These are phyloP conservation scores for Bombyx mandarina DNA, from an alignment of 1,140 invertebrate genomes.

Conservation along the genomic window DNA sequence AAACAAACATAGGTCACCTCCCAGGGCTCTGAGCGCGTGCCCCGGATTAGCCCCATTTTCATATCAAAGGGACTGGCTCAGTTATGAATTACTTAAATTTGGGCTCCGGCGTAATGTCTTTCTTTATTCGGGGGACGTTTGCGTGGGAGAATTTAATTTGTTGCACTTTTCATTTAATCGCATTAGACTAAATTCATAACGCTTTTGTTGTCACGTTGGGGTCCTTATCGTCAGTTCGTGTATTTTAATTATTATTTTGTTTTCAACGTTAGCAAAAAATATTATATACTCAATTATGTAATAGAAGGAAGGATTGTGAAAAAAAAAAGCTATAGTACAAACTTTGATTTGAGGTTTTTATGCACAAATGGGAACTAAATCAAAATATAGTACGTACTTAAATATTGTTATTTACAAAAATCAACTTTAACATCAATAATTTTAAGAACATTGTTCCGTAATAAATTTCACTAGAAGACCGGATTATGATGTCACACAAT, in stretches of 20 bases:
- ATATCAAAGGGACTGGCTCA: conserved; percentile 55
- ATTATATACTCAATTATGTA: too few species aligned
- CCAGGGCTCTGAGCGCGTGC: conserved; percentile 45
- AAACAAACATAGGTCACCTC: conserved; percentile 41
- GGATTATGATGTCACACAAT: conserved; percentile 19
- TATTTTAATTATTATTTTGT: conserved; percentile 3
- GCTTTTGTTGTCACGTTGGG: conserved; percentile 9
- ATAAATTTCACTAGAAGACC: neutral
- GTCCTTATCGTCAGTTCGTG: conserved; percentile 32
- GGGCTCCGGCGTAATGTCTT: conserved; percentile 38
- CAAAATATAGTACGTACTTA: too few species aligned
- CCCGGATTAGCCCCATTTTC: conserved; percentile 61
- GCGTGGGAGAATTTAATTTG: conserved; percentile 64
- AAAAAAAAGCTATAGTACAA: too few species aligned
- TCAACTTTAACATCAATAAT: too few species aligned
- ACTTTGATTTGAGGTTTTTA: too few species aligned
- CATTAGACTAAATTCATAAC: conserved; percentile 24
- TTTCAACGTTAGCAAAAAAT: too few species aligned
- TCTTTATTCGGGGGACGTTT: conserved; percentile 38
- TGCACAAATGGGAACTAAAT: too few species aligned
- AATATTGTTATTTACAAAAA: too few species aligned
- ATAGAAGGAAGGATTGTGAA: too few species aligned
- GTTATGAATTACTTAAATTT: conserved; percentile 58
- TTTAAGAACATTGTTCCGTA: too few species aligned
- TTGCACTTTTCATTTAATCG: conserved; percentile 50